Evolutionary conservation across 1,140 invertebrate genomes (phyloP), one percentile per base, ranked within the genome.

Genomic region (Choristoneura fumiferana): DNA sequence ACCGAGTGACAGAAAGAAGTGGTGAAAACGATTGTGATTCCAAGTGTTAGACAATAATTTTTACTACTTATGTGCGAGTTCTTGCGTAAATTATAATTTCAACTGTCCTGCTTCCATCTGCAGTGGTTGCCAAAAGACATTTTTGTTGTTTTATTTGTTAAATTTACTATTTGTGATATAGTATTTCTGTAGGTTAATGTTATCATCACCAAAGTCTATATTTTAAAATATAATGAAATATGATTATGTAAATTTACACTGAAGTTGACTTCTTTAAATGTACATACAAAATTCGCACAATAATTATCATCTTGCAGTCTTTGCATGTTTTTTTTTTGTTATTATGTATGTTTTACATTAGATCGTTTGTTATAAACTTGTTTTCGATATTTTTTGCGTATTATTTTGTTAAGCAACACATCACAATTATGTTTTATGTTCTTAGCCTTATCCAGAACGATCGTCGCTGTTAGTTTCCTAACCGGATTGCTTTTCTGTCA

Each of bases 141-240:
- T 69, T 75, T 65, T 78, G 72, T 76, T 62, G 68, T 83, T 81
- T 65, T 80, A 78, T 78, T 74, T 73, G 60, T 76, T 78, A 73
- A 73, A 73, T 87, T 80, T 76, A 75, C 77, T 85, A 87, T 79
- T 81, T 84, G 57, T 86, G 81, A 59, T 49, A 49, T 49, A 18
- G 73, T 78, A 64, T 69, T 71, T 60, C 18, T 77, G 69, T 84
- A 84, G 77, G 70, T 80, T 76, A 78, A 74, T 74, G 69, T 81
- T 73, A 29, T 49, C 72, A 73, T 77, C 76, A 70, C 84, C 82
- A 87, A 87, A 87, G 84, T 81, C 76, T 65, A 65, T 74, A 52
- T 71, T 49, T 49, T 40, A 45, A 49, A 29, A 49, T 49, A 22
- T 49, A 22, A 8, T 5, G 29, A 49, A 49, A 3, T n/a, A 43